Conservation (phyloP, 2,113 vertebrate species). For the Ictalurus punctatus region DNA sequence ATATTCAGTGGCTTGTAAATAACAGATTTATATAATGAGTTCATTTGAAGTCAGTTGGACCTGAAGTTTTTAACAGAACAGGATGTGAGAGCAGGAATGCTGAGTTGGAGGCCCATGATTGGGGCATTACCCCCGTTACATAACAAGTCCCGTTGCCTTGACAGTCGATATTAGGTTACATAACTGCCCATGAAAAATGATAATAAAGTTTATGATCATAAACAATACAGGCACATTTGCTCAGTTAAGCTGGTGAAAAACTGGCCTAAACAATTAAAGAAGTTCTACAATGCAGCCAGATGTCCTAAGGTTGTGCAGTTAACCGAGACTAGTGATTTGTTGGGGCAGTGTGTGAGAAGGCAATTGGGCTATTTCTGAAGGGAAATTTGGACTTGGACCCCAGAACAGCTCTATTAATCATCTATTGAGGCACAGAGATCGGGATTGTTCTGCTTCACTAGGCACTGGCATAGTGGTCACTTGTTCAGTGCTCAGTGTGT, state of each 20-base stretch:
- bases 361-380: conserved; percentile 20
- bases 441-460: conserved; percentile 39
- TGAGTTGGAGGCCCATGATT: neutral
- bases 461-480: neutral
- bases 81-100: neutral
- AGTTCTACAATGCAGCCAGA: neutral
- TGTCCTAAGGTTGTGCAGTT: neutral
- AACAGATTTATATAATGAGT: conserved; percentile 10
- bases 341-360: conserved; percentile 5
- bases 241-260: neutral
- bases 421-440: conserved; percentile 25
- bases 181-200: neutral
- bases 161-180: neutral
- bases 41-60: neutral
- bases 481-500: conserved; percentile 15
- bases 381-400: conserved; percentile 22
- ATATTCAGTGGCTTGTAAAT: neutral
- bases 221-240: neutral
- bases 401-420: conserved; percentile 34
- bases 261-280: neutral
- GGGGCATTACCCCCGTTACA: neutral
- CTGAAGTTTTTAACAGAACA: conserved; percentile 15
- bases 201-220: neutral
- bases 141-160: neutral
- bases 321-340: neutral